Evolutionary conservation across 2,888 invertebrate species (phyloP), one percentile per base, ranked within the genome.

Genomic region (Patella caerulea): DNA sequence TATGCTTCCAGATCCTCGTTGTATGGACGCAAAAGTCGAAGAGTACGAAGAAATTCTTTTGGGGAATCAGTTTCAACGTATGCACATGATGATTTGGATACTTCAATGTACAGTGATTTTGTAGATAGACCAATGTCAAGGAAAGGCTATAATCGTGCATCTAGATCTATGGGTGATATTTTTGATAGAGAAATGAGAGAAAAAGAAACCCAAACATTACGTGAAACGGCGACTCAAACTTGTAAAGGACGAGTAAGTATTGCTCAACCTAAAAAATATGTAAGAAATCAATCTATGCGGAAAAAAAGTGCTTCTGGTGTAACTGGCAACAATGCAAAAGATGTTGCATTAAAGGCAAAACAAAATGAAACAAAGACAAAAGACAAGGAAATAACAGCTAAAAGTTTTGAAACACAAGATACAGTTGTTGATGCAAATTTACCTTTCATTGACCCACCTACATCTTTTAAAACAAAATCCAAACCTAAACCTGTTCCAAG

Each of bases 1-100:
- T 89, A 88, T 81, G 84, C 89, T 14, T 89, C 89, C 17, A 81
- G 89, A 59, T 86, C 87, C 56, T 87, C 87, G 3, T 71, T 89
- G 53, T 89, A 89, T 79, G 87, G 86, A 59, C 81, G 89, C 1
- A 76, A 87, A 24, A 79, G 86, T 19, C 76, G 86, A 24, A 75
- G 83, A 53, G 80, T 83, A 19, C 79, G 83, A 34, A 80, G 80
- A 59, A 81, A 84, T 11, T 87, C 87, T 11, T 82, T 83, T 71
- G 79, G 85, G 1, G 86, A 86, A 71, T 86, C 86, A 17, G 77
- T 83, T 53, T 78, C 80, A 5, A 81, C 85, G 1, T 86, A 85
- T 78, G 83, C 83, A 14, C 81, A 84, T 73, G 89, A 89, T 81
- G 89, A 89, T 78, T 81, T 87, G n/a, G 87, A 87, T 24, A 81